A percentile compares a stretch with the other conserved stretches of the same genome.
phyloP scores from a whole-genome alignment of 37 sponge, comb jelly and placozoan genomes.

The Axinella damicornis region DNA sequence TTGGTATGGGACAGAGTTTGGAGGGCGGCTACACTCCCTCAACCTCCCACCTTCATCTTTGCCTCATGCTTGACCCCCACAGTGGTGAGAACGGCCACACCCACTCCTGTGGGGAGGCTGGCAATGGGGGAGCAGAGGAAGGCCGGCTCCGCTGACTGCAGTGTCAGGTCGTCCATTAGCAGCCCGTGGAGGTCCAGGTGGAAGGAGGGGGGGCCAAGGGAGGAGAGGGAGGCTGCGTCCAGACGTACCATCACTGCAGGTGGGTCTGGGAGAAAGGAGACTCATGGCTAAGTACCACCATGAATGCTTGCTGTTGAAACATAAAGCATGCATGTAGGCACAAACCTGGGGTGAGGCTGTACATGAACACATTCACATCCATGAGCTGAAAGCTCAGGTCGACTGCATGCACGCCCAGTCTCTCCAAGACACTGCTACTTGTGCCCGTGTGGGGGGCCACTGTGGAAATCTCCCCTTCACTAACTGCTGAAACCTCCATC shows the following conservation, averaged over 20 bases:
- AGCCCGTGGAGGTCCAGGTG: conserved; percentile 47
- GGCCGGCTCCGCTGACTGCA: neutral
- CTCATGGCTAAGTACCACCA: too few relatives aligned
- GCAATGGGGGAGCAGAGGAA: conserved; percentile 48
- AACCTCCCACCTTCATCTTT: conserved; percentile 30
- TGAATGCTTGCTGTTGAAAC: too few relatives aligned
- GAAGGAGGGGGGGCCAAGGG: neutral
- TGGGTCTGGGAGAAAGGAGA: conserved; percentile 19
- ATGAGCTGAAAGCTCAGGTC: conserved; percentile 20
- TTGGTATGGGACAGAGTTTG: too few relatives aligned
- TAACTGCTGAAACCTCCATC: neutral
- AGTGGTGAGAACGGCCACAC: conserved; percentile 17
- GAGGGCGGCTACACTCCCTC: too few relatives aligned
- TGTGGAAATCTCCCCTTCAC: neutral
- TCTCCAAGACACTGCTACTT: neutral
- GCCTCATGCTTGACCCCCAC: conserved; percentile 3
- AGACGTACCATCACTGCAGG: conserved; percentile 54
- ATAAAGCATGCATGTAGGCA: neutral
- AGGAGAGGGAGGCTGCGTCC: conserved; percentile 43
- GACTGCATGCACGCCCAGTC: neutral
- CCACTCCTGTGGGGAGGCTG: conserved; percentile 50
- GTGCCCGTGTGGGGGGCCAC: neutral
- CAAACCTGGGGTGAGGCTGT: conserved; percentile 48
- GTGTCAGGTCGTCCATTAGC: conserved; percentile 39
- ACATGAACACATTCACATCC: conserved; percentile 46